These are phyloP conservation scores for Phaedon cochleariae DNA, from an alignment of 2,888 invertebrate genomes.

Conservation along the genomic window DNA sequence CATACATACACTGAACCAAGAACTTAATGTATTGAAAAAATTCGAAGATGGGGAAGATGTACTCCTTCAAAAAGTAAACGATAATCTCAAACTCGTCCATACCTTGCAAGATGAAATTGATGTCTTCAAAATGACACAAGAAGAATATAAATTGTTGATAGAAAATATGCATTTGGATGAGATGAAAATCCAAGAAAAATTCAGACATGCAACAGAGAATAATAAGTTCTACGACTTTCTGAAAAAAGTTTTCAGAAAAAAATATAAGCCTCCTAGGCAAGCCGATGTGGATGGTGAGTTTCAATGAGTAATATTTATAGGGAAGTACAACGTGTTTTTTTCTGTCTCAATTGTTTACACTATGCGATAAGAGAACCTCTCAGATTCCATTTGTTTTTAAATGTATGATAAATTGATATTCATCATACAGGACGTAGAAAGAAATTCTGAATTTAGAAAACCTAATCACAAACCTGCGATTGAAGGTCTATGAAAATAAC, in stretches of 20 bases:
- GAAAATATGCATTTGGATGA: constrained; percentile 63
- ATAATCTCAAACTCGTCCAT: constrained; percentile 58
- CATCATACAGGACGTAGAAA: too few relatives aligned
- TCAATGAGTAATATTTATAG: too few relatives aligned
- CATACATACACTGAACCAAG: constrained; percentile 75
- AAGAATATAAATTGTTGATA: constrained; percentile 62
- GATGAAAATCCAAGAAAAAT: constrained; percentile 65
- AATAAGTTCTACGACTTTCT: constrained; percentile 83
- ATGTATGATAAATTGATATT: too few relatives aligned
- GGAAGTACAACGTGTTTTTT: too few relatives aligned
- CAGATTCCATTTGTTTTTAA: too few relatives aligned
- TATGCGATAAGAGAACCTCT: too few relatives aligned
- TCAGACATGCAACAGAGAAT: constrained; percentile 68
- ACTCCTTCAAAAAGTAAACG: constrained; percentile 63
- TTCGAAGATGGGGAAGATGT: constrained; percentile 76
- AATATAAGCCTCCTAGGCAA: constrained; percentile 75
- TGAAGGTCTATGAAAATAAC: too few relatives aligned
- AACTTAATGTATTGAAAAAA: constrained; percentile 76
- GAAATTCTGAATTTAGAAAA: too few relatives aligned
- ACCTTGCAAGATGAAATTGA: constrained; percentile 64
- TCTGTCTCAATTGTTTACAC: too few relatives aligned
- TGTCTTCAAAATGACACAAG: constrained; percentile 65
- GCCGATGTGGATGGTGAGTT: constrained; percentile 64
- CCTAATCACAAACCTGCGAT: too few relatives aligned
- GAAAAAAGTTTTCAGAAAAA: constrained; percentile 83